These are phyloP conservation scores for Vesta saturnalis DNA, from an alignment of 2,888 invertebrate species.

Conservation along the genomic window DNA sequence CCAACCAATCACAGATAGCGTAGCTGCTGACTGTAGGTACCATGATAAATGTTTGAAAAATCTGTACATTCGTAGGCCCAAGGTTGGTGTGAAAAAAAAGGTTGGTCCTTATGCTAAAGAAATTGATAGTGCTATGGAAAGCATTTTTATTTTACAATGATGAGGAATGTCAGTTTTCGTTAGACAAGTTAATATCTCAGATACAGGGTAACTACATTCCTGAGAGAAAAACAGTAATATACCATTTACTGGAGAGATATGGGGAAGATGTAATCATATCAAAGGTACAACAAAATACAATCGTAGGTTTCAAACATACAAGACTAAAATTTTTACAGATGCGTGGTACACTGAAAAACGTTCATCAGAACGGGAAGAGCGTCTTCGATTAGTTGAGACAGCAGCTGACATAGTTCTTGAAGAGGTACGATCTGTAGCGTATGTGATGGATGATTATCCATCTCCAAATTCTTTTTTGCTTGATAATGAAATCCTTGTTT, in stretches of 20 bases:
- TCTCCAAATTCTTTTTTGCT: conserved; percentile 18
- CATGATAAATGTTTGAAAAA: conserved; percentile 1
- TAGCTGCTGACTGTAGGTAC: conserved; percentile 1
- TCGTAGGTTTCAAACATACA: conserved; percentile 1
- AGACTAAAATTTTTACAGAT: conserved; percentile 1
- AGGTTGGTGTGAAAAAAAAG: conserved; percentile 14
- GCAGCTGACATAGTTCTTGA: conserved; percentile 2
- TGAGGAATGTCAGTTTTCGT: not conserved
- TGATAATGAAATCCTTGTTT: conserved; percentile 16
- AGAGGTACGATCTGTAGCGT: conserved; percentile 12
- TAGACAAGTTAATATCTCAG: too few species aligned
- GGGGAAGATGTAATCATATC: not conserved
- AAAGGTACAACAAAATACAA: not conserved
- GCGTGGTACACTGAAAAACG: conserved; percentile 12
- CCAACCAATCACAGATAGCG: not conserved
- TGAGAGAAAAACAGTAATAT: not conserved
- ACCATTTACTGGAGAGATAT: conserved; percentile 4
- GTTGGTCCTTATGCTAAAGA: conserved; percentile 12
- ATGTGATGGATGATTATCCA: conserved; percentile 15
- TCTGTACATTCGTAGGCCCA: conserved; percentile 8
- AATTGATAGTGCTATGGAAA: not conserved
- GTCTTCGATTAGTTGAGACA: conserved; percentile 12
- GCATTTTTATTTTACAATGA: not conserved
- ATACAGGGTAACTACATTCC: not conserved
- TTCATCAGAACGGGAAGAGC: conserved; percentile 2